A percentile compares a stretch with the other conserved stretches of the same genome.
Conservation (phyloP, 1,140 invertebrate species). For the Procambarus clarkii region DNA sequence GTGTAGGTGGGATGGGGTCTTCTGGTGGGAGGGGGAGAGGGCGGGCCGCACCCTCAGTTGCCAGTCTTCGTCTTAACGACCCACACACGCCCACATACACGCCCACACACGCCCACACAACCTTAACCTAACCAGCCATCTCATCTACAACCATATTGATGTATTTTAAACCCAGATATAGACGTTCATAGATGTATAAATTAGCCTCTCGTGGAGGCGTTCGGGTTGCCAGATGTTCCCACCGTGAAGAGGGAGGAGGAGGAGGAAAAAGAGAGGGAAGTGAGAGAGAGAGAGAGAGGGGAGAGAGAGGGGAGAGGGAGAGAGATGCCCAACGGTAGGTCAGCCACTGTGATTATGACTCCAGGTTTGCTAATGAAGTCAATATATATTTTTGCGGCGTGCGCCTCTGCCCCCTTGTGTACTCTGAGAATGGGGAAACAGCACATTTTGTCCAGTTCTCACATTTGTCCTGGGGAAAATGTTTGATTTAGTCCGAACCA, state of each 20-base stretch:
- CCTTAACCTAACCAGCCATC: background rate
- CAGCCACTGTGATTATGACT: slow-evolving; percentile 57
- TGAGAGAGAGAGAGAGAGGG: slow-evolving; percentile 25
- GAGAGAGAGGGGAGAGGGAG: background rate
- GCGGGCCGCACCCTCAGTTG: slow-evolving; percentile 28
- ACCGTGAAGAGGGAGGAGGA: slow-evolving; percentile 21
- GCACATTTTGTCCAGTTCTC: slow-evolving; percentile 23
- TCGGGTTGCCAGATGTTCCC: slow-evolving; percentile 39
- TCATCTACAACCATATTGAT: slow-evolving; percentile 9
- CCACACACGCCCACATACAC: background rate
- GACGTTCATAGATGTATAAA: slow-evolving; percentile 38
- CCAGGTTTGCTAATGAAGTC: slow-evolving; percentile 61
- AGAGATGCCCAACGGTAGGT: slow-evolving; percentile 29
- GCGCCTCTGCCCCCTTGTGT: slow-evolving; percentile 51
- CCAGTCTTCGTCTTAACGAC: slow-evolving; percentile 18
- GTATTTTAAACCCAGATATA: slow-evolving; percentile 34
- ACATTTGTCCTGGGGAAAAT: slow-evolving; percentile 56
- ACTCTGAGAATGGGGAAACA: slow-evolving; percentile 53
- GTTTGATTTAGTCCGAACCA: slow-evolving; percentile 49
- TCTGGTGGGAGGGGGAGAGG: background rate
- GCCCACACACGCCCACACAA: background rate
- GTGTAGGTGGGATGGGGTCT: too few species aligned
- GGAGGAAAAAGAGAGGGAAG: slow-evolving; percentile 17
- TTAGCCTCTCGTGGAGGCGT: slow-evolving; percentile 35
- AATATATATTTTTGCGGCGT: slow-evolving; percentile 57